These are phyloP conservation scores for Galeopterus variegatus DNA, from an alignment of 2,113 vertebrate species.

Conservation along the genomic window DNA sequence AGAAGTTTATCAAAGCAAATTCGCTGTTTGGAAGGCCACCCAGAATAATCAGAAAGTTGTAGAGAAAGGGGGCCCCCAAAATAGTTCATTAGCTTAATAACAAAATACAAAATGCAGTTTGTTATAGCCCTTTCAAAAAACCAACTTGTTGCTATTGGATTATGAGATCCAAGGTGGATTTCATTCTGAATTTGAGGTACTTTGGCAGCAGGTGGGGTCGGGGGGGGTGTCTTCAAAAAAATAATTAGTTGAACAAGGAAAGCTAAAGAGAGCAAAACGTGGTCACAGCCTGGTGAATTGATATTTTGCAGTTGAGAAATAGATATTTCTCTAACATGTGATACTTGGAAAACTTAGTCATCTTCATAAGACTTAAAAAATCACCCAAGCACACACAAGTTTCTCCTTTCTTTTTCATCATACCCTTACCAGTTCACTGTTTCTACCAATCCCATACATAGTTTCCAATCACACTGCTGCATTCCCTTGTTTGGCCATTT, in stretches of 20 bases:
- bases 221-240: neutral
- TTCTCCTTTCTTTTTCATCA: conserved; percentile 41
- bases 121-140: neutral
- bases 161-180: conserved; percentile 14
- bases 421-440: neutral
- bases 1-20: conserved; percentile 29
- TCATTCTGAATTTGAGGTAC: neutral
- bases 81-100: neutral
- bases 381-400: accelerated
- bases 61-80: neutral
- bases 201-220: neutral
- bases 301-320: neutral
- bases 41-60: neutral
- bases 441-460: neutral
- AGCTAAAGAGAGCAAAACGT: neutral
- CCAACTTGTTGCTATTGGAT: conserved; percentile 32
- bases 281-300: neutral
- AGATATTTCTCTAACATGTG: neutral
- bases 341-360: neutral
- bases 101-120: conserved; percentile 28
- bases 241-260: neutral
- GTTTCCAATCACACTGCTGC: conserved; percentile 54
- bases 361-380: neutral
- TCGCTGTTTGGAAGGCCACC: neutral
- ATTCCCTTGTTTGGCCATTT: conserved; percentile 85